Percentiles rank a stretch among this genome's conserved stretches.
These are phyloP conservation scores for Lepus americanus DNA, from an alignment of 2,113 vertebrate species.

Conservation along the genomic window DNA sequence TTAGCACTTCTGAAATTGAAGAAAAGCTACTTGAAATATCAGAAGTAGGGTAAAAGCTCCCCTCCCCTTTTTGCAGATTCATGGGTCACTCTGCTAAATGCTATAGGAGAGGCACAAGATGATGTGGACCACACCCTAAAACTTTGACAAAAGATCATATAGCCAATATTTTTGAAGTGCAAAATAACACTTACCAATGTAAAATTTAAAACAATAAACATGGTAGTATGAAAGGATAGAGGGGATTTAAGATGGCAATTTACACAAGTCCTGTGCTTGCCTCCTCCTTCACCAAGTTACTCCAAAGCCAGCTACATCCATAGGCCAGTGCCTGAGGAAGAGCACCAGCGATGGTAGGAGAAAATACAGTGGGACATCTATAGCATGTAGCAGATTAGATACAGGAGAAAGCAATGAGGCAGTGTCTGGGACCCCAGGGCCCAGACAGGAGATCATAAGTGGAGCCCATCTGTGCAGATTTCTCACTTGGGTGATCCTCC, in stretches of 20 bases:
- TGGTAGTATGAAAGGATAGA: not conserved
- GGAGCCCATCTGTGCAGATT: too few species aligned
- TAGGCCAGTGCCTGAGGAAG: too few species aligned
- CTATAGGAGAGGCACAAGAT: not conserved
- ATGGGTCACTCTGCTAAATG: not conserved
- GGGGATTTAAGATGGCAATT: not conserved
- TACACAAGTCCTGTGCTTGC: too few species aligned
- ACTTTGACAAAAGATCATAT: not conserved
- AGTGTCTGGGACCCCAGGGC: too few species aligned
- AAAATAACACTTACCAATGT: not conserved
- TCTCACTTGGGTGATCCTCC: too few species aligned
- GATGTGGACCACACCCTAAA: not conserved
- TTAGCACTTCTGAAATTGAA: not conserved
- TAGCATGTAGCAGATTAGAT: too few species aligned
- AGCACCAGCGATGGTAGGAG: too few species aligned
- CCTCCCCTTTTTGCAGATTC: slow-evolving; percentile 7
- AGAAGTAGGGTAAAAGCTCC: not conserved
- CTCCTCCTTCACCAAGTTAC: too few species aligned
- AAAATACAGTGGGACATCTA: too few species aligned
- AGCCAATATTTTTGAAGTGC: not conserved
- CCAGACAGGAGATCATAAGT: too few species aligned
- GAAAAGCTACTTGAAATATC: not conserved
- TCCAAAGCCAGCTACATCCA: too few species aligned
- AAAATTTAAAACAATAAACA: not conserved
- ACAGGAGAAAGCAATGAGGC: too few species aligned